Base-by-base conservation (phyloP, 2,113 vertebrate genomes). In the Cephalopholis sonnerati region DNA sequence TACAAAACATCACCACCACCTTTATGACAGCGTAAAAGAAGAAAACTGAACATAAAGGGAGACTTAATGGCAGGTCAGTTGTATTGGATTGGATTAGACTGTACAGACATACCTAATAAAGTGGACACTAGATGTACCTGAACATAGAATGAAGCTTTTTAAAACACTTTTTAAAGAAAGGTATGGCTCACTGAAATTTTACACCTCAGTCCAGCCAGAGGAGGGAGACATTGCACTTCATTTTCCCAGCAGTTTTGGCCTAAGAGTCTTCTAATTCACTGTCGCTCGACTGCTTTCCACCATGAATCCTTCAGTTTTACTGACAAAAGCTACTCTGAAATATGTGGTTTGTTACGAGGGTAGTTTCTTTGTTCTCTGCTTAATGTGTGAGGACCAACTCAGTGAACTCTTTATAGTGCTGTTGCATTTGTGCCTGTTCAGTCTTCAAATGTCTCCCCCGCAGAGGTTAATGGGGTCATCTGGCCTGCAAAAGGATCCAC, bases 211-310 rank as follows among this genome's bases (percentile, higher is more conserved):
- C 3, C 68, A 54, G 20, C 89, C 92, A 89, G 73, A 79, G 15
- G 91, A 87, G 91, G 93, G 91, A 84, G 90, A 88, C 90, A 87
- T 90, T 91, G 61, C 63, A 22, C 89, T 66, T 62, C 63, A 50
- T 72, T 65, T 36, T 29, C 24, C 16, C 12, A 3, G n/a, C 4
- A 32, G 15, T 25, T 72, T 32, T 41, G 27, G n/a, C 64, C 16
- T 24, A 0, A 18, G n/a, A n/a, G n/a, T 64, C 39, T 76, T 27
- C 17, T 41, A 12, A 54, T 25, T 50, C 0, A 22, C 50, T 73
- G 1, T 3, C 15, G 18, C 55, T 20, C 1, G 20, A 18, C 3
- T 0, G 53, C 24, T 48, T 72, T 48, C 39, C 11, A 16, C 7
- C 50, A 17, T 12, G 46, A 74, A 54, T 53, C 27, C 2, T 68